phyloP scores from a whole-genome alignment of 2,888 invertebrate species.

The Temnothorax ravouxi region DNA sequence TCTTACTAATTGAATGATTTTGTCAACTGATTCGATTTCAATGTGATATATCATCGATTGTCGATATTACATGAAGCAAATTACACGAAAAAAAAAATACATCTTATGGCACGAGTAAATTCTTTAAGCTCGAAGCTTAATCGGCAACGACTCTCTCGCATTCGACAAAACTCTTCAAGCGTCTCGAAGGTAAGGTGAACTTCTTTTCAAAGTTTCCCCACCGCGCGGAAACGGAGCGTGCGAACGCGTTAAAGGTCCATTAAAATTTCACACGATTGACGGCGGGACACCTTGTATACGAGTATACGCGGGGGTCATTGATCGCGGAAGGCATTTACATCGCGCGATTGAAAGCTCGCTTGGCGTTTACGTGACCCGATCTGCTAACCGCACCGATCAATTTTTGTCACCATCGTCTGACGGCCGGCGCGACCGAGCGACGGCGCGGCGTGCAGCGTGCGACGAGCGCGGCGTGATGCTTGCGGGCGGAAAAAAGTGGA shows the following conservation, averaged over 20 bases:
- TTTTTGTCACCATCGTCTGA: constrained; percentile 50
- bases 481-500: constrained; percentile 42
- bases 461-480: not conserved
- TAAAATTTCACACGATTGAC: constrained; percentile 19
- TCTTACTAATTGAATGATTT: not conserved
- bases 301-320: constrained; percentile 56
- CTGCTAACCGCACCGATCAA: constrained; percentile 60
- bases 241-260: constrained; percentile 19
- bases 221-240: not conserved
- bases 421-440: not conserved
- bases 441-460: too few species aligned
- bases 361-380: constrained; percentile 64
- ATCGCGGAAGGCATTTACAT: constrained; percentile 65
- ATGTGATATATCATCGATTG: not conserved
- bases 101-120: not conserved
- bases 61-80: not conserved
- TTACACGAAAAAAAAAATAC: not conserved
- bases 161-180: not conserved
- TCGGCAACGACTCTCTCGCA: not conserved
- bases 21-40: not conserved
- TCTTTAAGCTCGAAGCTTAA: not conserved
- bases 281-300: constrained; percentile 48
- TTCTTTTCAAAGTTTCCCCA: not conserved
- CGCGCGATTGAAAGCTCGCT: constrained; percentile 60
- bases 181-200: not conserved